Evolutionary conservation across 1,140 invertebrate species (phyloP).

Genomic region (Bicyclus anynana): DNA sequence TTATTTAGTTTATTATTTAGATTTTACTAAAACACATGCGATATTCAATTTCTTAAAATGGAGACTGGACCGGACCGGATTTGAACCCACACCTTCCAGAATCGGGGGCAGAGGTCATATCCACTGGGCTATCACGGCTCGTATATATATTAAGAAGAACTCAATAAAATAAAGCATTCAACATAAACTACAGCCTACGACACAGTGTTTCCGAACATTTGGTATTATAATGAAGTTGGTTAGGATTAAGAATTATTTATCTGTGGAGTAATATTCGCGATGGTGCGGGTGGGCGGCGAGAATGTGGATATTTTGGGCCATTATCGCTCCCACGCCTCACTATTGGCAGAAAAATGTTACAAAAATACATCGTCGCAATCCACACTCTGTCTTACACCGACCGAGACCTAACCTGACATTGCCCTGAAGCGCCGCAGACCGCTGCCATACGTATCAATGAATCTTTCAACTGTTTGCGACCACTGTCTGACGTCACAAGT

Average conservation of each 20-base stretch:
- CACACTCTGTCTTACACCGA: conserved; percentile 34
- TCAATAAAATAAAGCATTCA: too few relatives aligned
- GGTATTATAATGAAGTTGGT: not conserved
- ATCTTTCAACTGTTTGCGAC: not conserved
- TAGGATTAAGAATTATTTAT: conserved; percentile 42
- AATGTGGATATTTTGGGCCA: conserved; percentile 65
- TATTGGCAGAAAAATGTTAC: conserved; percentile 71
- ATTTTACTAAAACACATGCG: too few relatives aligned
- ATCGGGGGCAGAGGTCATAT: too few relatives aligned
- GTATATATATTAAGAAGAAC: too few relatives aligned
- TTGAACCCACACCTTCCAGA: too few relatives aligned
- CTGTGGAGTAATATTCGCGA: conserved; percentile 56
- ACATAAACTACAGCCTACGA: too few relatives aligned
- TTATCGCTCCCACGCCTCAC: conserved; percentile 59
- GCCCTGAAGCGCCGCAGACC: conserved; percentile 12
- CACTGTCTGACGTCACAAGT: too few relatives aligned
- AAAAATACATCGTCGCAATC: conserved; percentile 62
- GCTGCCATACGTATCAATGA: conserved; percentile 10
- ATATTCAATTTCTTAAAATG: too few relatives aligned
- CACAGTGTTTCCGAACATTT: too few relatives aligned
- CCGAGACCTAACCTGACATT: conserved; percentile 41
- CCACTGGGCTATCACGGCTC: too few relatives aligned
- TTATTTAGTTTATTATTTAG: too few relatives aligned
- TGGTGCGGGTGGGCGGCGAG: conserved; percentile 54
- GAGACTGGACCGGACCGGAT: too few relatives aligned